These are phyloP conservation scores for Dipodomys merriami DNA, from an alignment of 2,113 vertebrate species.

Conservation along the genomic window DNA sequence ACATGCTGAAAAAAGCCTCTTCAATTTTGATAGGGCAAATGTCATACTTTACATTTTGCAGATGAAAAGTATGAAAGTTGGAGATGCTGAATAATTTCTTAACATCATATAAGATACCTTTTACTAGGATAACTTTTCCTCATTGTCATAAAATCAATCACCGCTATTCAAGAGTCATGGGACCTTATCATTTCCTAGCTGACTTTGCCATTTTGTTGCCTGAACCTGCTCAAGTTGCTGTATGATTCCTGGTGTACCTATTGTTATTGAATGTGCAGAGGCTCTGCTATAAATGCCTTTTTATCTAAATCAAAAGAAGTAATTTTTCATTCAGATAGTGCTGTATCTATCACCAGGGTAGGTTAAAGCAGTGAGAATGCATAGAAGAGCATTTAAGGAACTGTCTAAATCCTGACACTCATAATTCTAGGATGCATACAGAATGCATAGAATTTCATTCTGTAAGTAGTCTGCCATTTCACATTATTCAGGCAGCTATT, in stretches of 20 bases:
- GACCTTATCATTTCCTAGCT: background rate
- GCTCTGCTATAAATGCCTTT: background rate
- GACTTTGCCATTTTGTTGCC: background rate
- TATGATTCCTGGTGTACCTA: background rate
- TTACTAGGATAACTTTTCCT: background rate
- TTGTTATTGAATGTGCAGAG: background rate
- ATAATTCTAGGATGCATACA: background rate
- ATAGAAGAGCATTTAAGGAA: background rate
- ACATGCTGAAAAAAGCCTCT: constrained; percentile 16
- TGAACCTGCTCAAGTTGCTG: background rate
- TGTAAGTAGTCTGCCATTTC: background rate
- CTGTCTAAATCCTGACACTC: background rate
- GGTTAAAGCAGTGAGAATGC: background rate
- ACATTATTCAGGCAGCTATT: background rate
- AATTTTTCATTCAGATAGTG: background rate
- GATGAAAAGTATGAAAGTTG: background rate
- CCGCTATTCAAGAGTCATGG: background rate
- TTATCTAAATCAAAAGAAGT: background rate
- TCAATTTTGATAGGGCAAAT: background rate
- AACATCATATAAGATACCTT: background rate
- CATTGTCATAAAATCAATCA: background rate
- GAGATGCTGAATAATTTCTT: background rate
- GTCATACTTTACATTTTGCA: background rate
- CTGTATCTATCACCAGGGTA: background rate
- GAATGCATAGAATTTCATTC: background rate